Evolutionary conservation across 2,113 vertebrate genomes (phyloP), one percentile per base, ranked within the genome.

Genomic region (Ptilorrhoa leucosticta): DNA sequence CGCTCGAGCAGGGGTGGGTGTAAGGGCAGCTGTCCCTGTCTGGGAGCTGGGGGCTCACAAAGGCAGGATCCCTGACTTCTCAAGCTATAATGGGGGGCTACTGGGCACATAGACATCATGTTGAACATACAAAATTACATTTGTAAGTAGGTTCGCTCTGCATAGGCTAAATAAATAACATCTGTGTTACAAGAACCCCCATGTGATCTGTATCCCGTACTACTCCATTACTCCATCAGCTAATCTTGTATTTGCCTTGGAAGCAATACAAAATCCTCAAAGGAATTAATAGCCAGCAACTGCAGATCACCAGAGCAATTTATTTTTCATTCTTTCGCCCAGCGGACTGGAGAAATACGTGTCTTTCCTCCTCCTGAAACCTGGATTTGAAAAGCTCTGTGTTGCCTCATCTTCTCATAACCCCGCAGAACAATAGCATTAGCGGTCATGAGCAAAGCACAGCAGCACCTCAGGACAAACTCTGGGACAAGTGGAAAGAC

Each of bases 231-330:
- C 78, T 95, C 69, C 84, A 72, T 53, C 85, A 87, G 66, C 77
- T 95, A 68, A 75, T 87, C 89, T 79, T 69, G 33, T 63, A 95
- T 96, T 96, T 96, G 81, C 84, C 54, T 94, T 95, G 91, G 89
- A 95, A 95, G 82, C 65, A 69, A 91, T 65, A 82, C 91, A 79
- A 89, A 80, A 87, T 87, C 57, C 93, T 95, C 89, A 48, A 69
- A 91, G 81, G 94, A 94, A 95, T 94, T 89, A 93, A 87, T 40
- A 91, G 82, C 75, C 78, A 63, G 75, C 78, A 95, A 93, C 82
- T 93, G 70, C 69, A 82, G 76, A 83, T 95, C 77, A 91, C 84
- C 73, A 69, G 26, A 94, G 80, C 48, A 39, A 80, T 94, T 96
- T 90, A 72, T 82, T 95, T 96, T 87, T 96, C 63, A 58, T 94